phyloP scores from a whole-genome alignment of 1,140 invertebrate genomes.

The Drosophila ogumai region DNA sequence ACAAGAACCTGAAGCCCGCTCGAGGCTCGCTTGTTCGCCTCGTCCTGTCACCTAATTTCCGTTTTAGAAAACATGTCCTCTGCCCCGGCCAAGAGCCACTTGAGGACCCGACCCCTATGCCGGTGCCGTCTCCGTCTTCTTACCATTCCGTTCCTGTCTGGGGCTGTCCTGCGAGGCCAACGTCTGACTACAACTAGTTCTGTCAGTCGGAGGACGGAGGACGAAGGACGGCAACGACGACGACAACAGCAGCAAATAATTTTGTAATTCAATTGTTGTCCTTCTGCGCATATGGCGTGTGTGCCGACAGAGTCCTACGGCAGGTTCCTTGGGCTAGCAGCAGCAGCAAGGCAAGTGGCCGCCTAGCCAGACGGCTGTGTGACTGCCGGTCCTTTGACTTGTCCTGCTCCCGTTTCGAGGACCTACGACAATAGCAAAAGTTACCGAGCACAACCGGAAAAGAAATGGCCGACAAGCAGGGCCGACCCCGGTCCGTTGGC shows the following conservation, averaged over 20 bases:
- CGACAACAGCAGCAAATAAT: conserved; percentile 58
- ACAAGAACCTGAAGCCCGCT: conserved; percentile 48
- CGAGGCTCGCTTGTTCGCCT: conserved; percentile 50
- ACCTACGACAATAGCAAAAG: conserved; percentile 78
- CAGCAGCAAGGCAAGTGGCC: conserved; percentile 55
- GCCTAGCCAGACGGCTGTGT: conserved; percentile 47
- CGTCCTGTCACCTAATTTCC: conserved; percentile 82
- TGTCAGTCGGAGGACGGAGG: conserved; percentile 48
- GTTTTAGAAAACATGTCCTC: conserved; percentile 76
- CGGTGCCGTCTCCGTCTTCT: conserved; percentile 1
- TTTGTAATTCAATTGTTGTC: conserved; percentile 81
- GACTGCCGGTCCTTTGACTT: conserved; percentile 44
- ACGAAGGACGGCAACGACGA: conserved; percentile 27
- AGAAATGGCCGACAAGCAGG: conserved; percentile 61
- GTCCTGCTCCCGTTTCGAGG: conserved; percentile 57
- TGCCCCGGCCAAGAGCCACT: conserved; percentile 56
- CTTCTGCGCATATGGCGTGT: conserved; percentile 58
- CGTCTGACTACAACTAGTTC: conserved; percentile 60
- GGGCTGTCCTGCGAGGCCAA: conserved; percentile 28
- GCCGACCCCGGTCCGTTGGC: conserved; percentile 30
- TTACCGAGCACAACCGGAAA: conserved; percentile 62
- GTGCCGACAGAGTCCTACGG: conserved; percentile 50
- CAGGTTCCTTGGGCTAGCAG: conserved; percentile 45
- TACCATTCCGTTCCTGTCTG: conserved; percentile 7
- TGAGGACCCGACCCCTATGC: conserved; percentile 30